Evolutionary conservation across 2,888 invertebrate genomes (phyloP).

Genomic region (Drosophila heteroneura): DNA sequence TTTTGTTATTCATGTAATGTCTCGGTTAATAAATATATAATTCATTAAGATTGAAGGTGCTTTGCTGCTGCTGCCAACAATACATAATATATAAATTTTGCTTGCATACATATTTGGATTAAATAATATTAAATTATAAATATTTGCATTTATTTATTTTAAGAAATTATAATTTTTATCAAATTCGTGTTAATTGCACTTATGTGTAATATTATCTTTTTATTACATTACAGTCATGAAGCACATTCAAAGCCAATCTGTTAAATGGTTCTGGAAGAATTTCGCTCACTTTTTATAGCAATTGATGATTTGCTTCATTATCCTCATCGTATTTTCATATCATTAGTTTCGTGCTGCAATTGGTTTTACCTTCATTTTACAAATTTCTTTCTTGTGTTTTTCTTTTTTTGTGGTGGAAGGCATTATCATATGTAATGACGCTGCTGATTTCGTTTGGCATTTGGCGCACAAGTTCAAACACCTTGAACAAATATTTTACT

Average conservation of each 20-base stretch:
- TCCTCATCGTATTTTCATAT: conserved; percentile 65
- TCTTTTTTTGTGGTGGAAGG: conserved; percentile 5
- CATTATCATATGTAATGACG: conserved; percentile 84
- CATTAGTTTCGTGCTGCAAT: conserved; percentile 56
- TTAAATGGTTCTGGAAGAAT: not conserved
- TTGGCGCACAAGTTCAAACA: conserved; percentile 70
- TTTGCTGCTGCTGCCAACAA: not conserved
- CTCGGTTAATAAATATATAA: not conserved
- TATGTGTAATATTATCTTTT: not conserved
- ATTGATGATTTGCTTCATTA: conserved; percentile 40
- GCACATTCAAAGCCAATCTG: conserved; percentile 10
- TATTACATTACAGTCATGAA: not conserved
- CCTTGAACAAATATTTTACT: conserved; percentile 79
- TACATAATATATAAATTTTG: too few relatives aligned
- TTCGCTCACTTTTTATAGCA: conserved; percentile 18
- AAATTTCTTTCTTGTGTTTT: conserved; percentile 16
- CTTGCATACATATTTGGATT: too few relatives aligned
- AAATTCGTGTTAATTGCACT: not conserved
- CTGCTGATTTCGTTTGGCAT: conserved; percentile 69
- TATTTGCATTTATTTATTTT: not conserved
- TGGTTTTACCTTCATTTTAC: conserved; percentile 25
- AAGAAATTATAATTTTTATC: fast-evolving
- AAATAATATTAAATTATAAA: not conserved
- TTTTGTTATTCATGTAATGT: not conserved
- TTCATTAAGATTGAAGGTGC: not conserved